Evolutionary conservation across 2,888 invertebrate genomes (phyloP).

Genomic region (Scrobipalpa costella): DNA sequence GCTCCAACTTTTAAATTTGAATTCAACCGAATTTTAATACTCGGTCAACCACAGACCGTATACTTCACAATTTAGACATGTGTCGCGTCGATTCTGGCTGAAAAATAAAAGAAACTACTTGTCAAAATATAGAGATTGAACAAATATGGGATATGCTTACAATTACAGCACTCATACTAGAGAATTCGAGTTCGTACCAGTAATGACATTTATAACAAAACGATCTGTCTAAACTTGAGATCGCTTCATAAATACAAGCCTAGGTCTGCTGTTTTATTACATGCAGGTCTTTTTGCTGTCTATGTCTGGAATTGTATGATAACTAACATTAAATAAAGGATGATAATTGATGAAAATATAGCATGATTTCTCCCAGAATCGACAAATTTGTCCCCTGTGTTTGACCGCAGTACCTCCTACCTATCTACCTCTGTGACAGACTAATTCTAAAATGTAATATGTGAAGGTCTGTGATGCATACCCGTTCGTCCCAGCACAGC

Average conservation of each 20-base stretch:
- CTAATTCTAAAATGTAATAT: conserved; percentile 8
- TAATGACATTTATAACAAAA: no score
- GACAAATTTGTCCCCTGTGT: not conserved
- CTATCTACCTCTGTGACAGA: conserved; percentile 5
- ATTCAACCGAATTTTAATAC: not conserved
- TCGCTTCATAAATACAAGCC: no score
- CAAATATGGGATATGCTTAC: no score
- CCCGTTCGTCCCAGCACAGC: conserved; percentile 35
- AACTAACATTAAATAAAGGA: not conserved
- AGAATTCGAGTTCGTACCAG: no score
- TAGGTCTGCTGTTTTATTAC: no score
- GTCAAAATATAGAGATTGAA: no score
- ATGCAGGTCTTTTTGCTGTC: no score
- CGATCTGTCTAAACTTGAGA: no score
- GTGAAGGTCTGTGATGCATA: not conserved
- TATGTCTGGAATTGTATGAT: no score
- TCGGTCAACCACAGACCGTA: not conserved
- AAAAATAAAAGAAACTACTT: no score
- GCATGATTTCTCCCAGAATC: not conserved
- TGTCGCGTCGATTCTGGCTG: not conserved
- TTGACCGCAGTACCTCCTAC: not conserved
- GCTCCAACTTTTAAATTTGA: not conserved
- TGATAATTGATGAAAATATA: not conserved
- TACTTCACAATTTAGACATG: not conserved
- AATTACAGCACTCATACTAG: no score